Evolutionary conservation across 2,113 vertebrate genomes (phyloP), one percentile per base, ranked within the genome.

Genomic region (Leptocoma aspasia): DNA sequence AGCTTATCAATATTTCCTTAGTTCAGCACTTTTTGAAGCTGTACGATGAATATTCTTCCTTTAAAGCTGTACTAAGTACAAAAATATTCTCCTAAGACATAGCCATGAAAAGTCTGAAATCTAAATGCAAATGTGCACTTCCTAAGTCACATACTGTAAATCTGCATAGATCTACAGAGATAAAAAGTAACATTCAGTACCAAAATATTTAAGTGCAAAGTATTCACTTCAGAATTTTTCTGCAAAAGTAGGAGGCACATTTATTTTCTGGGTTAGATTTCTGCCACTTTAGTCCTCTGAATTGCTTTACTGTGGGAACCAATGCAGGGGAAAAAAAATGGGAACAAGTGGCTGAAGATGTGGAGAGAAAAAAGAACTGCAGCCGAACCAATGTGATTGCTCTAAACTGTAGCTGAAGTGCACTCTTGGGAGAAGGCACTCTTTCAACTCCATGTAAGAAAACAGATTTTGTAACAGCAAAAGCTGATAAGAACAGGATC

Each of bases 271-370:
- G 9, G 31, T 76, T 80, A 88, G 22, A 45, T 24, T 76, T 88
- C 57, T 77, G 24, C n/a, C 31, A 50, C n/a, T 78, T 66, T 11
- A 69, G 59, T 61, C 68, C 50, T 79, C 47, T 33, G 27, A 89
- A 78, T 19, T 84, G 76, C 41, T 92, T 64, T 85, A 76, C 63
- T 61, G 50, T 23, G 76, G 73, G 66, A 77, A 78, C 10, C 19
- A 72, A 6, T 35, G 33, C 4, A 2, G 20, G 11, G 2, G 21
- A 15, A 0, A 1, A 2, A 10, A 30, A 53, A 41, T 1, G 5
- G 47, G 39, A 71, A 75, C 5, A 24, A 7, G 11, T 33, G 47
- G 77, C 39, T 75, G 64, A 83, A 89, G 39, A 63, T 7, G 8
- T 8, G 10, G 45, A 19, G n/a, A 28, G 11, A 21, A 60, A 64